Percentiles rank a stretch among this genome's conserved stretches.
Evolutionary conservation across 2,113 vertebrate genomes (phyloP).

Genomic region (Pontoporia blainvillei): DNA sequence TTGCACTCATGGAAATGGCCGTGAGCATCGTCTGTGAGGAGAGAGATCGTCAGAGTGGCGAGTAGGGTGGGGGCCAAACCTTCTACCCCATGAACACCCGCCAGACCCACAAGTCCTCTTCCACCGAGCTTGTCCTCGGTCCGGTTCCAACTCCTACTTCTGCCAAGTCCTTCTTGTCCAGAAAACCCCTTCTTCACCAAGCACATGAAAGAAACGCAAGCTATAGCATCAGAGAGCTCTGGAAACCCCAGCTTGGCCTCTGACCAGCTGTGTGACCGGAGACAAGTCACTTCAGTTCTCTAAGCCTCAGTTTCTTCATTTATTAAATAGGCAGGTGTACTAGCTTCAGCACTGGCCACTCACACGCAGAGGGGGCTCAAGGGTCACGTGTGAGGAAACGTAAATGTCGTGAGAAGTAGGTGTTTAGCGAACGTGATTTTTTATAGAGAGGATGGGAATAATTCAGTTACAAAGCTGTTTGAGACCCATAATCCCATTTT

Average conservation of each 20-base stretch:
- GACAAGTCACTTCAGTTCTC: neutral
- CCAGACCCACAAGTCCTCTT: slow-evolving; percentile 62
- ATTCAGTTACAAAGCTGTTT: neutral
- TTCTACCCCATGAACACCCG: slow-evolving; percentile 24
- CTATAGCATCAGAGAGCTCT: neutral
- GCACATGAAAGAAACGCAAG: neutral
- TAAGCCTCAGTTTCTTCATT: neutral
- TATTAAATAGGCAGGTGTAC: neutral
- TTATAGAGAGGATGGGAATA: neutral
- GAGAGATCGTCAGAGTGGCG: slow-evolving; percentile 39
- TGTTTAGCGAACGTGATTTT: neutral
- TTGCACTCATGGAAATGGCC: slow-evolving; percentile 99
- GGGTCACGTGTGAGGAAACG: neutral
- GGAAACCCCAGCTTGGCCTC: neutral
- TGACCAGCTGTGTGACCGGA: neutral
- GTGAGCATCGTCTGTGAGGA: slow-evolving; percentile 96
- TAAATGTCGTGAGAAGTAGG: neutral
- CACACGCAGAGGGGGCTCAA: neutral
- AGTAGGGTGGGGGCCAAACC: slow-evolving; percentile 43
- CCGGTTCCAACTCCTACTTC: slow-evolving; percentile 42
- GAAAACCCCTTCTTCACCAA: slow-evolving; percentile 50
- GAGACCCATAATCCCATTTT: neutral
- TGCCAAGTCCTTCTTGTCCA: slow-evolving; percentile 58
- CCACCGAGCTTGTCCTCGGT: slow-evolving; percentile 43
- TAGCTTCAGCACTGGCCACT: rapidly evolving